Conservation (phyloP, 2,113 vertebrate species). For the Pachycephala philippinensis region DNA sequence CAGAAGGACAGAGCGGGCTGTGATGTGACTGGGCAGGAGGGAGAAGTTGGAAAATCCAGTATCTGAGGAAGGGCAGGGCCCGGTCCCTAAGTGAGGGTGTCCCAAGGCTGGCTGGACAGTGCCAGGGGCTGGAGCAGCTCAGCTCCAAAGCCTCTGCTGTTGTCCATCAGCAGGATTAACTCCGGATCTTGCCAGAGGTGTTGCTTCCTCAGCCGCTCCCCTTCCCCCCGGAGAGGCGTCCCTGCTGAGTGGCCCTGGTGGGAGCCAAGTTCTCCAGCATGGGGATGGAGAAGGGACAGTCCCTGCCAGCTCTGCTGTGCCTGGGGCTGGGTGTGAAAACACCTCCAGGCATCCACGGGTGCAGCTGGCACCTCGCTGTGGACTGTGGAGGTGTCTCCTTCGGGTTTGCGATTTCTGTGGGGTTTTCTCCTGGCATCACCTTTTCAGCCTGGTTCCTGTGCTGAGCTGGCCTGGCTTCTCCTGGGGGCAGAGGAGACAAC, state of each 20-base stretch:
- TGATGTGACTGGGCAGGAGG: not conserved
- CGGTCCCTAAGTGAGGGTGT: not conserved
- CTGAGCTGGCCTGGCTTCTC: not conserved
- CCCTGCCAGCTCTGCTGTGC: not conserved
- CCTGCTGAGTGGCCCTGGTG: not conserved
- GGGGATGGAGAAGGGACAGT: not conserved
- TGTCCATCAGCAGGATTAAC: not conserved
- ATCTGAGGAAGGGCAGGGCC: not conserved
- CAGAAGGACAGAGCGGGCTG: not conserved
- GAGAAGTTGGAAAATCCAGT: not conserved
- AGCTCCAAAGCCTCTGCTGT: not conserved
- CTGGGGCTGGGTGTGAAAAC: not conserved
- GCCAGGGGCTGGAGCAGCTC: not conserved
- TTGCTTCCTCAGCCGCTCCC: not conserved
- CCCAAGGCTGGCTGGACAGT: not conserved
- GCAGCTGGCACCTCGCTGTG: not conserved
- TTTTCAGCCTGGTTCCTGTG: not conserved
- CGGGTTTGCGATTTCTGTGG: accelerated
- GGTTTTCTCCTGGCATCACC: not conserved
- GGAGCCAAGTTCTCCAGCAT: not conserved
- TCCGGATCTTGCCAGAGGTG: not conserved
- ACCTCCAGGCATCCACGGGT: accelerated
- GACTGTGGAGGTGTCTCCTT: not conserved
- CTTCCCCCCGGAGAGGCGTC: not conserved
- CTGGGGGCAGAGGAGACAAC: not conserved